phyloP scores from a whole-genome alignment of 1,140 invertebrate species.

The Epicauta chinensis region DNA sequence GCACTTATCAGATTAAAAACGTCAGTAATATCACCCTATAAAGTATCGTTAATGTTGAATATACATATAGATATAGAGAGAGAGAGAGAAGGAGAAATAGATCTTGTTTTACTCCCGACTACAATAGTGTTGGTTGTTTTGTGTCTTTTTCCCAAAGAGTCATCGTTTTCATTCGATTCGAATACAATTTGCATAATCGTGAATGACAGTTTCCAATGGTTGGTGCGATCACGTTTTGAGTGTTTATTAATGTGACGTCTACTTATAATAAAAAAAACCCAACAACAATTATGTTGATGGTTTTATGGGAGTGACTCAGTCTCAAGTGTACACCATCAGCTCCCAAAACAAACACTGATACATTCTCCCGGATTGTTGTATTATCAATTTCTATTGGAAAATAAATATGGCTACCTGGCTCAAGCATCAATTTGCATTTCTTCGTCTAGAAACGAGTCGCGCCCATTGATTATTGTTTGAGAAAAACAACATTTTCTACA shows the following conservation, averaged over 20 bases:
- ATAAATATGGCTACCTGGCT: background rate
- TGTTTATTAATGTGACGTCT: slow-evolving; percentile 29
- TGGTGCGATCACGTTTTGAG: slow-evolving; percentile 25
- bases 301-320: slow-evolving; percentile 19
- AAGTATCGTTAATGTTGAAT: no score
- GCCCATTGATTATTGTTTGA: no score
- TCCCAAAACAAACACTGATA: slow-evolving; percentile 25
- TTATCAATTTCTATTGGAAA: slow-evolving; percentile 7
- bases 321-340: slow-evolving; percentile 17
- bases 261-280: slow-evolving; percentile 6
- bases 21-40: slow-evolving; percentile 11
- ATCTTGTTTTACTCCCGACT: no score
- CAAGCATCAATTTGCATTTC: slow-evolving; percentile 8
- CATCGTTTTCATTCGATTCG: slow-evolving; percentile 7
- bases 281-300: slow-evolving; percentile 11
- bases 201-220: slow-evolving; percentile 27
- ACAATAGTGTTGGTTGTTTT: slow-evolving; percentile 1
- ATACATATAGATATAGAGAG: no score
- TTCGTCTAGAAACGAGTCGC: no score
- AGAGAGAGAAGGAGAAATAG: no score
- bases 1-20: slow-evolving; percentile 22
- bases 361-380: slow-evolving; percentile 4
- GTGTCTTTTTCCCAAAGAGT: slow-evolving; percentile 13
- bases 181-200: slow-evolving; percentile 27
- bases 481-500: no score